These are phyloP conservation scores for Nymphalis io DNA, from an alignment of 1,140 invertebrate species.

Conservation along the genomic window DNA sequence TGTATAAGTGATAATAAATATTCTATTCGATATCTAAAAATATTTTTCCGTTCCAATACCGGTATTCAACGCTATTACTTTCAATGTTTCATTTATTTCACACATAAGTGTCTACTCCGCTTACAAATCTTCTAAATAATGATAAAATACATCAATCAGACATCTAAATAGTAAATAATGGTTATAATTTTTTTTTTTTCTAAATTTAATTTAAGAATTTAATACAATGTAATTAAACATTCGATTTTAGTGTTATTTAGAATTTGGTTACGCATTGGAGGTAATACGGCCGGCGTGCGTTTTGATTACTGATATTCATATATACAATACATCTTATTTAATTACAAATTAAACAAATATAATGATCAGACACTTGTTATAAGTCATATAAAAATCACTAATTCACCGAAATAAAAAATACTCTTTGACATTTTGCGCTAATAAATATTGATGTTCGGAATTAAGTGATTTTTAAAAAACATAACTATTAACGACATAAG, in stretches of 20 bases:
- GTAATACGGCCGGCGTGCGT: conserved; percentile 48
- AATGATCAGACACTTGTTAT: no score
- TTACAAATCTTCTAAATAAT: conserved; percentile 26
- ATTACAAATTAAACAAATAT: no score
- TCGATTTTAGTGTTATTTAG: conserved; percentile 75
- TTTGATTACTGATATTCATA: not conserved
- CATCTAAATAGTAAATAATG: conserved; percentile 53
- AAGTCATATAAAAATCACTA: no score
- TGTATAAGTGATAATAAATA: conserved; percentile 2
- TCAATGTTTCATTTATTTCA: conserved; percentile 11
- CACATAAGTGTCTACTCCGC: conserved; percentile 2
- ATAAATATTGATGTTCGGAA: not conserved
- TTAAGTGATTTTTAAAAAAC: not conserved
- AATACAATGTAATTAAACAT: conserved; percentile 52
- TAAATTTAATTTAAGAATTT: conserved; percentile 58
- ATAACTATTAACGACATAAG: not conserved
- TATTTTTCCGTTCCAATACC: conserved; percentile 8
- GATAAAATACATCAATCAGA: conserved; percentile 41
- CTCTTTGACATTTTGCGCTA: not conserved
- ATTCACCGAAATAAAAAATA: not conserved
- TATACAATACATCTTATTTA: not conserved
- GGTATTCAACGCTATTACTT: not conserved
- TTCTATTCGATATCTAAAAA: conserved; percentile 21
- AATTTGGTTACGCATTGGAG: conserved; percentile 70
- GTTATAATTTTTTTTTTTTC: conserved; percentile 52